These are phyloP conservation scores for Colossoma macropomum DNA, from an alignment of 2,113 vertebrate genomes.

Conservation along the genomic window DNA sequence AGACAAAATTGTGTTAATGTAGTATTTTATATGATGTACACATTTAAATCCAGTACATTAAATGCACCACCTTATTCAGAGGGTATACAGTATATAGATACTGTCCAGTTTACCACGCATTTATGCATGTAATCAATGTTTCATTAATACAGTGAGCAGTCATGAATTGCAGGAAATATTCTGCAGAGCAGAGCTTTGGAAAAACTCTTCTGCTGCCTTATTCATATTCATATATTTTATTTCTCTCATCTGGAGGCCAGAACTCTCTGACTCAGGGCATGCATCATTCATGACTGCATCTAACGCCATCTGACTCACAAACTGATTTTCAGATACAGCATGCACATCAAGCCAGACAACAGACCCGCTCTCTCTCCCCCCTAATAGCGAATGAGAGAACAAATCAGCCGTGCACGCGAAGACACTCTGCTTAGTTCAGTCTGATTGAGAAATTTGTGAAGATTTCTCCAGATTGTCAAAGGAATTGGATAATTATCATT, in stretches of 20 bases:
- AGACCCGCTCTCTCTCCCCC: slow-evolving; percentile 12
- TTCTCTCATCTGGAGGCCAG: slow-evolving; percentile 45
- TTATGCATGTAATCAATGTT: not conserved
- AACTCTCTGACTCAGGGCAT: slow-evolving; percentile 48
- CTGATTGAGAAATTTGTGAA: slow-evolving; percentile 12
- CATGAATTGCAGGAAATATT: slow-evolving; percentile 30
- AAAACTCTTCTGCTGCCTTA: slow-evolving; percentile 34
- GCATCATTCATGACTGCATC: slow-evolving; percentile 62
- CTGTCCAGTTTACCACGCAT: not conserved
- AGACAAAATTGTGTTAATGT: too few relatives aligned
- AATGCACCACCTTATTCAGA: not conserved
- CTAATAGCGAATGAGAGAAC: slow-evolving; percentile 23
- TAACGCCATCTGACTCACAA: slow-evolving; percentile 52
- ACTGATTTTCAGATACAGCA: slow-evolving; percentile 46
- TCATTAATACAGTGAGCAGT: slow-evolving; percentile 14
- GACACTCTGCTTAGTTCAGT: not conserved
- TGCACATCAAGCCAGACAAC: slow-evolving; percentile 31
- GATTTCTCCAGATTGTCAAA: slow-evolving; percentile 5
- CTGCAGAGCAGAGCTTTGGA: slow-evolving; percentile 9
- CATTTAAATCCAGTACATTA: not conserved
- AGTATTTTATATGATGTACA: too few relatives aligned
- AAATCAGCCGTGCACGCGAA: not conserved
- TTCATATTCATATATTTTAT: slow-evolving; percentile 54
- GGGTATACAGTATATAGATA: not conserved
- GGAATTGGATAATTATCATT: slow-evolving; percentile 17